Evolutionary conservation across 2,888 invertebrate genomes (phyloP).

Genomic region (Temnothorax unifasciatus): DNA sequence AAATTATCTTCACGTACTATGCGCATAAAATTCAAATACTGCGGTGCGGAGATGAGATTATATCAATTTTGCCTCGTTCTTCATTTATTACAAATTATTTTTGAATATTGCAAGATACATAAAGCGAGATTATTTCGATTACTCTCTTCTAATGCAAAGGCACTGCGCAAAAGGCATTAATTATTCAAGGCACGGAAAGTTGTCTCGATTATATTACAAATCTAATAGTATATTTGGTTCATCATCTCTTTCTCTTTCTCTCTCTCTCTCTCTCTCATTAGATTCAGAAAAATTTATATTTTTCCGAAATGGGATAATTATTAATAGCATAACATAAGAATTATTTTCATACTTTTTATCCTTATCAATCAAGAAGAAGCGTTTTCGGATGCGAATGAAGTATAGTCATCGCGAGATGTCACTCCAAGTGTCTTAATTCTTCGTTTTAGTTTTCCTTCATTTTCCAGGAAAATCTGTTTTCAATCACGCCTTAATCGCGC

Average conservation of each 20-base stretch:
- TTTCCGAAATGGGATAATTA: background rate
- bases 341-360: slow-evolving; percentile 4
- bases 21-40: slow-evolving; percentile 45
- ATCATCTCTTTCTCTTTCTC: background rate
- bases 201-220: slow-evolving; percentile 1
- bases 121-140: slow-evolving; percentile 49
- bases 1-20: slow-evolving; percentile 4
- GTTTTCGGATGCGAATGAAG: background rate
- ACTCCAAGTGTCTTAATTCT: background rate
- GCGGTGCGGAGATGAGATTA: slow-evolving; percentile 3
- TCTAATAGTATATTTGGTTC: background rate
- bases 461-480: slow-evolving; percentile 3
- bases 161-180: slow-evolving; percentile 16
- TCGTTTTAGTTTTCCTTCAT: background rate
- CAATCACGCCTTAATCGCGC: background rate
- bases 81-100: slow-evolving; percentile 56
- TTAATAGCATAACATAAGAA: background rate
- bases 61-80: background rate
- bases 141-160: slow-evolving; percentile 36
- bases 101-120: slow-evolving; percentile 53
- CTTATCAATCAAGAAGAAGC: background rate
- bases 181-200: slow-evolving; percentile 44
- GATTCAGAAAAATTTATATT: slow-evolving; percentile 2
- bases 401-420: background rate
- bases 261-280: background rate